Evolutionary conservation across 2,113 vertebrate genomes (phyloP), one percentile per base, ranked within the genome.

Genomic region (Desmodus rotundus): DNA sequence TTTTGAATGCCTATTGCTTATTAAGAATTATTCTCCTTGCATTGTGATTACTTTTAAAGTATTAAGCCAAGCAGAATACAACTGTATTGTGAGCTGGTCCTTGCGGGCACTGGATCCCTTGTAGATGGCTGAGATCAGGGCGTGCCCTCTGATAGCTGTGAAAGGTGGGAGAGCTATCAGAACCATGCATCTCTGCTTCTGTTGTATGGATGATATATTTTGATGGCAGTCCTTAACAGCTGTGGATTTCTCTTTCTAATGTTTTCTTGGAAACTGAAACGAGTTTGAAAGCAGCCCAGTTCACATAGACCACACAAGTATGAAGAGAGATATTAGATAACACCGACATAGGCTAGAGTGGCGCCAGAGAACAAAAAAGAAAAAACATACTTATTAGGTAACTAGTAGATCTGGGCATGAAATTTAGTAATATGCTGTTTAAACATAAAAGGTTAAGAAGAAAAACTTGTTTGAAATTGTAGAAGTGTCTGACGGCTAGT

Each of bases 231-330:
- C 41, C 38, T 43, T 98, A 96, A 95, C 96, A 98, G 97, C 96
- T 98, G 97, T 77, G 76, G 68, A 74, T 97, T 96, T 97, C 76
- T 96, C 97, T 97, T 96, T 93, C 82, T 96, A 85, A 95, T 89
- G 86, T 95, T 95, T 95, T 94, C 54, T 89, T 96, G 88, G 96
- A 97, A 97, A 95, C 86, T 68, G 84, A 96, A 90, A 89, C 38
- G 8, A 96, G 80, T 96, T 92, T 50, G n/a, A 96, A 97, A 96
- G 89, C 81, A 86, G 89, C 91, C 96, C 67, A 76, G 89, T 94
- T 96, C 70, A 33, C 91, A 94, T 87, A 97, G 97, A 98, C 97
- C 97, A 97, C 94, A 86, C 97, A 97, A 95, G 82, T 96, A 91
- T 77, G 76, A 93, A 93, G 78, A 96, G 38, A 28, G 41, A 38